phyloP scores from a whole-genome alignment of 2,113 vertebrate genomes.

The Picathartes gymnocephalus region DNA sequence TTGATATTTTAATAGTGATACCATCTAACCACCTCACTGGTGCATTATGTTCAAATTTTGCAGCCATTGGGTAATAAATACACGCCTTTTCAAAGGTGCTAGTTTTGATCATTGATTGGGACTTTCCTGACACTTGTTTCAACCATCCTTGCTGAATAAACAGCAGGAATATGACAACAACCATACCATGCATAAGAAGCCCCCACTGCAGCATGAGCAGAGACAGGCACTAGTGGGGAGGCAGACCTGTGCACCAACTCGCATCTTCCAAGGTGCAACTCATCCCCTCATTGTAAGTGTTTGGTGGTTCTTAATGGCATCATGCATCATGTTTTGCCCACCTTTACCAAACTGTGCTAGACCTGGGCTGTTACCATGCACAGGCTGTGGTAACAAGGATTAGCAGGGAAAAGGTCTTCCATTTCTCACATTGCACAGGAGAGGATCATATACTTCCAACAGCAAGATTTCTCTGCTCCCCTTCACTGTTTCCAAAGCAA shows the following conservation, averaged over 20 bases:
- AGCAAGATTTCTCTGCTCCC: background rate
- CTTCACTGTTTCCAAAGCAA: background rate
- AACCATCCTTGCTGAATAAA: background rate
- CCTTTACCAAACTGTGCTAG: background rate
- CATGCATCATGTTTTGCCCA: background rate
- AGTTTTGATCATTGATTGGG: background rate
- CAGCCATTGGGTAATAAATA: background rate
- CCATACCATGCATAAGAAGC: background rate
- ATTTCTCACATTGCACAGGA: background rate
- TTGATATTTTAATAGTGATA: background rate
- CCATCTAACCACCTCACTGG: background rate
- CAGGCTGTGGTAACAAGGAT: background rate
- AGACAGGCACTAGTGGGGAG: background rate
- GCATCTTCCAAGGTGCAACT: background rate
- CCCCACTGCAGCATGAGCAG: background rate
- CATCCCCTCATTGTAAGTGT: background rate
- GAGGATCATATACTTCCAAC: background rate
- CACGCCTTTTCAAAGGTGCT: background rate
- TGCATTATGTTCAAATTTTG: background rate
- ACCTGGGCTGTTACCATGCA: background rate
- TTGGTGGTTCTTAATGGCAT: background rate
- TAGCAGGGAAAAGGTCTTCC: background rate
- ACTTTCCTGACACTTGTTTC: background rate
- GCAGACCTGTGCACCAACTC: background rate
- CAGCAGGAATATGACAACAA: background rate